phyloP scores from a whole-genome alignment of 2,113 vertebrate species.

The Euleptes europaea region DNA sequence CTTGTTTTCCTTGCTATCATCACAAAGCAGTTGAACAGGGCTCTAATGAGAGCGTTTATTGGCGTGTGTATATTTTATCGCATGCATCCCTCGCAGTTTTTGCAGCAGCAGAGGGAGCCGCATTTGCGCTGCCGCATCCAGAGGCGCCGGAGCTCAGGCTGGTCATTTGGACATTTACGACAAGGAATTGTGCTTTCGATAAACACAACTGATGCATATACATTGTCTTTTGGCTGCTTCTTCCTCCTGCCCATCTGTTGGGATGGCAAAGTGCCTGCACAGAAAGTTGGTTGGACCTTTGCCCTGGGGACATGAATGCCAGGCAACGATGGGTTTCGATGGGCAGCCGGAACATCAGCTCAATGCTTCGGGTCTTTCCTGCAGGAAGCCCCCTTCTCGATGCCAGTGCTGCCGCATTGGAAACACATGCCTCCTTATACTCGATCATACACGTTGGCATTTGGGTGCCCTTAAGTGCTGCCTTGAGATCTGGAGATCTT shows the following conservation, averaged over 20 bases:
- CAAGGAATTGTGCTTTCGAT: slow-evolving; percentile 62
- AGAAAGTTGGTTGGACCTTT: slow-evolving; percentile 74
- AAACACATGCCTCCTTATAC: slow-evolving; percentile 66
- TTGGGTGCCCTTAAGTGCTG: slow-evolving; percentile 65
- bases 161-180: slow-evolving; percentile 65
- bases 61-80: neutral
- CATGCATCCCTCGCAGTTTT: neutral
- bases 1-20: neutral
- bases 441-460: slow-evolving; percentile 63
- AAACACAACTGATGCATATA: slow-evolving; percentile 74
- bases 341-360: slow-evolving; percentile 67
- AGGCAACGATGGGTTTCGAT: slow-evolving; percentile 68
- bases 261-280: slow-evolving; percentile 76
- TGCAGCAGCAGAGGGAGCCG: neutral
- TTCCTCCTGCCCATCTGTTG: slow-evolving; percentile 76
- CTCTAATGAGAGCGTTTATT: neutral
- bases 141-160: slow-evolving; percentile 68
- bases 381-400: slow-evolving; percentile 55
- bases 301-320: slow-evolving; percentile 76
- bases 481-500: too few relatives aligned
- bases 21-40: neutral
- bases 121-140: slow-evolving; percentile 52
- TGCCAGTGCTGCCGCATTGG: slow-evolving; percentile 49
- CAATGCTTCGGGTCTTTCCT: slow-evolving; percentile 68
- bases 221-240: slow-evolving; percentile 74